phyloP scores from a whole-genome alignment of 2,888 invertebrate genomes.

The Lycophotia porphyrea region DNA sequence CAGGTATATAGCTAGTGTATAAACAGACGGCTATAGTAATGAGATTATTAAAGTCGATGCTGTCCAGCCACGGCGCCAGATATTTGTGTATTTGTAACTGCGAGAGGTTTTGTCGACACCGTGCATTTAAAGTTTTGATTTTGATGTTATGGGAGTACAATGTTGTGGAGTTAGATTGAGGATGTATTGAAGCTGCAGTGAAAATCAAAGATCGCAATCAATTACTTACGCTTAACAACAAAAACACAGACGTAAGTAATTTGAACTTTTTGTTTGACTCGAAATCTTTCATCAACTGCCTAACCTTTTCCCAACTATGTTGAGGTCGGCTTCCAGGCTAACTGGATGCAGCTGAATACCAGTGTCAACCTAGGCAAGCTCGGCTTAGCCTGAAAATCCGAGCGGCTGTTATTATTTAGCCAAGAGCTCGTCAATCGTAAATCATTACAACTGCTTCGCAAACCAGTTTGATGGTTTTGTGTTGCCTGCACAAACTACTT shows the following conservation, averaged over 20 bases:
- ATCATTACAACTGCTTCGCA: neutral
- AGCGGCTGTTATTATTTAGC: neutral
- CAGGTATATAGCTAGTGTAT: conserved; percentile 70
- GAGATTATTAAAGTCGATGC: conserved; percentile 78
- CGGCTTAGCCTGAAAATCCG: neutral
- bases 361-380: neutral
- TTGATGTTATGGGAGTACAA: neutral
- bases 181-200: neutral
- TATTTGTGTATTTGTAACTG: conserved; percentile 43
- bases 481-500: neutral
- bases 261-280: neutral
- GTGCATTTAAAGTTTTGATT: conserved; percentile 14
- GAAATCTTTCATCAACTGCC: neutral
- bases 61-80: conserved; percentile 38
- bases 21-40: conserved; percentile 75
- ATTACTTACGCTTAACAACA: neutral
- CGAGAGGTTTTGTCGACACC: conserved; percentile 8
- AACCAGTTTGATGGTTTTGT: neutral
- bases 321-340: neutral
- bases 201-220: neutral
- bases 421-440: neutral
- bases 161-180: neutral
- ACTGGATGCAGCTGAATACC: neutral
- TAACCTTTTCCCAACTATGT: neutral
- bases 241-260: neutral